Evolutionary conservation across 1,140 invertebrate genomes (phyloP), one percentile per base, ranked within the genome.

Genomic region (Ericerus pela): DNA sequence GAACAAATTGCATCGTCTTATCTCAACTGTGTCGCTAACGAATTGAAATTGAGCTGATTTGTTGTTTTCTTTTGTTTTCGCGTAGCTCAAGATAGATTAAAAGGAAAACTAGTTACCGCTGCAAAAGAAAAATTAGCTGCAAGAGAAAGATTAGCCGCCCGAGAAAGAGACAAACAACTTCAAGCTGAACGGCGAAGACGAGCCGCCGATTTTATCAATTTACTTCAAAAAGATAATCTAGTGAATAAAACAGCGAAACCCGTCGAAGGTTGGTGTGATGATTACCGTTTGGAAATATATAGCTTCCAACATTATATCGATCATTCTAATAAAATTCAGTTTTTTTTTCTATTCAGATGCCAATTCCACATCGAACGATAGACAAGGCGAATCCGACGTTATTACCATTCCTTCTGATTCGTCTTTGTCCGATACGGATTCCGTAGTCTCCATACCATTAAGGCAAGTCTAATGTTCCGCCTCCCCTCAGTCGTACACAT

Each of bases 71-170:
- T 24, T 51, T 12, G 10, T 28, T 51, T 12, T 28, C 22, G 30
- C 5, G 4, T 12, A 59, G 58, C 36, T 43, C 38, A 55, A 56
- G 58, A 59, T 27, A 59, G 54, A 43, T 27, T 59, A 30, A 55
- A 56, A 53, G 58, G 52, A 5, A 59, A 59, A 18, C 28, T 59
- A 27, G 47, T 54, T 24, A 55, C 55, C 29, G 54, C 54, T 4
- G 58, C 54, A 16, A 59, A 59, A 59, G 58, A 59, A 56, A 59
- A 59, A 53, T 55, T 59, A 20, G 29, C 37, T 31, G 36, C 51
- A 18, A 12, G 53, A 54, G 56, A 58, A 24, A 36, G 51, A 54
- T 51, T 53, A 54, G 53, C 57, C 2, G 53, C 37, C 33, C 54
- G 43, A 41, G 57, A 58, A 58, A 58, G 54, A 41, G 57, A 58